A percentile compares a stretch with the other conserved stretches of the same genome.
These are phyloP conservation scores for Trachelus troglodyta DNA, from an alignment of 2,888 invertebrate species.

Conservation along the genomic window DNA sequence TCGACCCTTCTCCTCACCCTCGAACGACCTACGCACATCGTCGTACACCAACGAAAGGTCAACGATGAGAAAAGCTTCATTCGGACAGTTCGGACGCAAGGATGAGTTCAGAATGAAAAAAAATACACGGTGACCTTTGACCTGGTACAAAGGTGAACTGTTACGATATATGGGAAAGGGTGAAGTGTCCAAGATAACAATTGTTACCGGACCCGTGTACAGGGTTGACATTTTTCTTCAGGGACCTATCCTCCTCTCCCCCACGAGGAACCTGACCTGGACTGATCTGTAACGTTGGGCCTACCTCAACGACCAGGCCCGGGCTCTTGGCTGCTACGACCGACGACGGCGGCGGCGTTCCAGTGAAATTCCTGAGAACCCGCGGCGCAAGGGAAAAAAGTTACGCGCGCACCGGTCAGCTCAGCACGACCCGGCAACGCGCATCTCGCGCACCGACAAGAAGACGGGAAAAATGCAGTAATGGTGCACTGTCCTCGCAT, in stretches of 20 bases:
- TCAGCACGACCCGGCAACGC: constrained; percentile 40
- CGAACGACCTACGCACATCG: not conserved
- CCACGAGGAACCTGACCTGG: not conserved
- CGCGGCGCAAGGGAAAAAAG: constrained; percentile 46
- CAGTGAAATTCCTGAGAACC: constrained; percentile 60
- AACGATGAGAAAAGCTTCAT: not conserved
- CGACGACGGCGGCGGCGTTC: constrained; percentile 48
- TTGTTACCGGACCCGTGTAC: not conserved
- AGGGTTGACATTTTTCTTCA: not conserved
- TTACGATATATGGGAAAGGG: not conserved
- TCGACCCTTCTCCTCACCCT: not conserved
- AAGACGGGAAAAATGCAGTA: constrained; percentile 64
- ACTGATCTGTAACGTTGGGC: constrained; percentile 25
- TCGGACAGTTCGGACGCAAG: not conserved
- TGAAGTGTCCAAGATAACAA: not conserved
- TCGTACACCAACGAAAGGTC: not conserved
- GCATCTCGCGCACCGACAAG: constrained; percentile 43
- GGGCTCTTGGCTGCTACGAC: not conserved
- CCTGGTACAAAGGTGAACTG: not conserved
- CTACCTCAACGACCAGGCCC: constrained; percentile 53
- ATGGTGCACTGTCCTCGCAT: constrained; percentile 66
- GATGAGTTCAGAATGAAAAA: not conserved
- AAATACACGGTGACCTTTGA: not conserved
- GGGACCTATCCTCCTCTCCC: not conserved
- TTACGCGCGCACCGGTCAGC: constrained; percentile 35